Evolutionary conservation across 2,888 invertebrate genomes (phyloP), one percentile per base, ranked within the genome.

Genomic region (Adelognathus sp.): DNA sequence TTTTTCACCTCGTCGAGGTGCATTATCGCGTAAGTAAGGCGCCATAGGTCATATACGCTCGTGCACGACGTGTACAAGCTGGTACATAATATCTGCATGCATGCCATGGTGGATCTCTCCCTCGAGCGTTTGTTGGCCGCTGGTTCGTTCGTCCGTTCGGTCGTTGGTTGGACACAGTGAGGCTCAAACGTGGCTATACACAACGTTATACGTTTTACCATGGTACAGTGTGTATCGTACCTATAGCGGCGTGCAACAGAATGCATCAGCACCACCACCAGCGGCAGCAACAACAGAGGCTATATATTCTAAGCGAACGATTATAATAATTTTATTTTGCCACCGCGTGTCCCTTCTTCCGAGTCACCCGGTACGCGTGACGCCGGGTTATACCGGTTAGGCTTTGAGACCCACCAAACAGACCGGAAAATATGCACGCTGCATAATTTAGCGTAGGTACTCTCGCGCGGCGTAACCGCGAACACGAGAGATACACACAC

Each of bases 401-500:
- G 86, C 88, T 89, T 88, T 87, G 86, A 86, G 87, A 88, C 88
- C 88, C 89, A 90, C 88, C 89, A 90, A 90, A 90, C 90, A 90
- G 90, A 89, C 89, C 90, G 89, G 90, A 90, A 90, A 90, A 90
- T 90, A 90, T 89, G 90, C 88, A 89, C 87, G 86, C 88, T 90
- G 89, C 90, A 90, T 90, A 90, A 90, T 90, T 90, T 86, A 88
- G 82, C 84, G 83, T 86, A 85, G 86, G 85, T 85, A 83, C 81
- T 80, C 81, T 74, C 71, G 64, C 77, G 77, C 80, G 60, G 70
- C 73, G 74, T 69, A 74, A 81, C 76, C 80, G 73, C 77, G 74
- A 73, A 66, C 75, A 61, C 54, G 64, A 56, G 50, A 24, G 50
- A 50, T 11, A 50, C 50, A 50, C 50, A 50, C 50, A n/a, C 9